These are phyloP conservation scores for Rhinoptilus africanus DNA, from an alignment of 2,113 vertebrate species.

Conservation along the genomic window DNA sequence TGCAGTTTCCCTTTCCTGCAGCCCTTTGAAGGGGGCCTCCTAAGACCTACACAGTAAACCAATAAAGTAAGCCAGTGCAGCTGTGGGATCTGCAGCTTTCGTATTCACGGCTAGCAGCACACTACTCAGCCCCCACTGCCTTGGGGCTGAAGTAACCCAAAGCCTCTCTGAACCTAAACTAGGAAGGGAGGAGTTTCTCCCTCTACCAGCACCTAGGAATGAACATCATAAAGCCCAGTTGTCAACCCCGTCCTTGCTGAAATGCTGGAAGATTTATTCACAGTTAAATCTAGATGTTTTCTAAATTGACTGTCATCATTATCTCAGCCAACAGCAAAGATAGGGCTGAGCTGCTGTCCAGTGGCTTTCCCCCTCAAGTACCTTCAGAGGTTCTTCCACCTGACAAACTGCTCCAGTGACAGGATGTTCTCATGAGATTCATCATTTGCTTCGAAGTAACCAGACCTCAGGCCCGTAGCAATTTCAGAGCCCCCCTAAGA, in stretches of 20 bases:
- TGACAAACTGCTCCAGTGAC: background rate
- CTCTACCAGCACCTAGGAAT: background rate
- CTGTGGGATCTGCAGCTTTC: background rate
- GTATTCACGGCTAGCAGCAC: accelerated
- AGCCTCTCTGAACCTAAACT: background rate
- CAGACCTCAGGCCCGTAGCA: accelerated
- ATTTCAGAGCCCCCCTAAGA: background rate
- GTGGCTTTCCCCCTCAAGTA: background rate
- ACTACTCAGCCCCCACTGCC: background rate
- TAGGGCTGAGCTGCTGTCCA: background rate
- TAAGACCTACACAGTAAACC: background rate
- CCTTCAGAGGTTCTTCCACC: background rate
- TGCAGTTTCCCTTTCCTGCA: background rate
- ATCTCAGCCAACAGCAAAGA: background rate
- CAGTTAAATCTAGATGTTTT: background rate
- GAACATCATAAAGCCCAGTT: background rate
- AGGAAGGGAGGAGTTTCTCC: background rate
- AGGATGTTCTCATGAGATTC: background rate
- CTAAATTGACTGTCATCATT: background rate
- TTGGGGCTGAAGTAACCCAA: background rate
- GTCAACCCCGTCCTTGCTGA: background rate
- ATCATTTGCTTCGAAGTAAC: background rate
- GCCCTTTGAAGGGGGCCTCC: background rate
- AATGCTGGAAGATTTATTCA: background rate
- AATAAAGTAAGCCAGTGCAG: background rate